A percentile compares a stretch with the other conserved stretches of the same genome.
These are phyloP conservation scores for Zaprionus lineosus DNA, from an alignment of 2,888 invertebrate genomes.

Conservation along the genomic window DNA sequence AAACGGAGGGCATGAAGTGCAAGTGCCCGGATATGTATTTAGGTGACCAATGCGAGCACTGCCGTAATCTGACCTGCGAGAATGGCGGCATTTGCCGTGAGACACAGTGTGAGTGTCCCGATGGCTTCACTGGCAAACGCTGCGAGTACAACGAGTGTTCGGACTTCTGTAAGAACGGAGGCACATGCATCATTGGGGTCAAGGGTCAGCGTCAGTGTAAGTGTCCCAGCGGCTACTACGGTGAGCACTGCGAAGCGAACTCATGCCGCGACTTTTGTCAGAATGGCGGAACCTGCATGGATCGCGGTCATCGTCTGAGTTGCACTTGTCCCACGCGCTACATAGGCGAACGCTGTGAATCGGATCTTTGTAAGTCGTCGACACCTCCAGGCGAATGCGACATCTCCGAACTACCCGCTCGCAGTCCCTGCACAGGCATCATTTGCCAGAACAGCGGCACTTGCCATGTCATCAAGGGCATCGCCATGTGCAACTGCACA, in stretches of 20 bases:
- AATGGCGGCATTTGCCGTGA: conserved; percentile 86
- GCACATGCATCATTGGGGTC: conserved; percentile 81
- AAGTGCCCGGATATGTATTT: conserved; percentile 84
- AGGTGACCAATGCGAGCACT: conserved; percentile 85
- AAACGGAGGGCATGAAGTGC: conserved; percentile 83
- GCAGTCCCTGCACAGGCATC: conserved; percentile 81
- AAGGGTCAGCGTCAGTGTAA: conserved; percentile 81
- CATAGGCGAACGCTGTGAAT: conserved; percentile 84
- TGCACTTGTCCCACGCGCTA: conserved; percentile 81
- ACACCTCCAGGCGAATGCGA: conserved; percentile 81
- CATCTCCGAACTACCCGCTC: conserved; percentile 69
- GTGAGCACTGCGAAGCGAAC: conserved; percentile 84
- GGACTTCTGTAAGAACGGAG: conserved; percentile 85
- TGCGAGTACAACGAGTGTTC: conserved; percentile 86
- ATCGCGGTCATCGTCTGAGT: conserved; percentile 66
- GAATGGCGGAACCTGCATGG: conserved; percentile 83
- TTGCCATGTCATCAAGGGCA: conserved; percentile 83
- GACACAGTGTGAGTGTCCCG: conserved; percentile 84
- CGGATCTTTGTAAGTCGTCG: conserved; percentile 83
- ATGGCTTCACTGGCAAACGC: conserved; percentile 84
- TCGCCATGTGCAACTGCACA: conserved; percentile 84
- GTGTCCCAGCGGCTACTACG: conserved; percentile 79
- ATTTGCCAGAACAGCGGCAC: conserved; percentile 85
- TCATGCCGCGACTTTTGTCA: conserved; percentile 84
- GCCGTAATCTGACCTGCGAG: conserved; percentile 85